Evolutionary conservation across 2,797 vertebrate species (phyloP).

Genomic region (Crotalus adamanteus): DNA sequence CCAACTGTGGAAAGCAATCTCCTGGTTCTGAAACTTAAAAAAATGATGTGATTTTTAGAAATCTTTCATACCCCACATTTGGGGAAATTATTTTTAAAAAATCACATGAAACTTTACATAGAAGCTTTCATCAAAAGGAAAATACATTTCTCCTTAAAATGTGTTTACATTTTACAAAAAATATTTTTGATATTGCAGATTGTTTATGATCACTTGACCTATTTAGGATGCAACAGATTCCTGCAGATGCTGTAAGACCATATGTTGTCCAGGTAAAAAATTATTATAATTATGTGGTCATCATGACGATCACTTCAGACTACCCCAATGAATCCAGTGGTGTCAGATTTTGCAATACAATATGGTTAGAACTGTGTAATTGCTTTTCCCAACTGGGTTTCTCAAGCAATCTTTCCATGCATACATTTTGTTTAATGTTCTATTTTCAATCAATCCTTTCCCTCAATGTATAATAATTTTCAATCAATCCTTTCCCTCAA

Average conservation of each 20-base stretch:
- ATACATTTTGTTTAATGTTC: background rate
- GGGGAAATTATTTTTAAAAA: background rate
- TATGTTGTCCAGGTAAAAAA: background rate
- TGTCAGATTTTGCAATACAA: background rate
- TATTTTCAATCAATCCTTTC: background rate
- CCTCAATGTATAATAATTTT: background rate
- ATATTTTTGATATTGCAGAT: background rate
- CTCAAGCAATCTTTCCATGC: background rate
- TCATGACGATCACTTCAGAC: background rate
- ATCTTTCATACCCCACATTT: background rate
- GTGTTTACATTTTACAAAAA: background rate
- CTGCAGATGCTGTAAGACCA: background rate
- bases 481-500: background rate
- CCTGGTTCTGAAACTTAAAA: background rate
- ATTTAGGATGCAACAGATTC: background rate
- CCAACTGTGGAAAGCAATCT: background rate
- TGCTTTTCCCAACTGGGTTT: background rate
- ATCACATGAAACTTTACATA: background rate
- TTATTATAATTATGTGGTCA: background rate
- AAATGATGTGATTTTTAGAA: background rate
- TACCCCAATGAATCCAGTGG: background rate
- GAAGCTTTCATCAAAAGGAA: background rate
- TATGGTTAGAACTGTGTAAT: background rate
- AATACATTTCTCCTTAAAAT: background rate
- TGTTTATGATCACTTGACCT: background rate